Base-by-base conservation (phyloP, 2,113 vertebrate species). In the Microtus pennsylvanicus region DNA sequence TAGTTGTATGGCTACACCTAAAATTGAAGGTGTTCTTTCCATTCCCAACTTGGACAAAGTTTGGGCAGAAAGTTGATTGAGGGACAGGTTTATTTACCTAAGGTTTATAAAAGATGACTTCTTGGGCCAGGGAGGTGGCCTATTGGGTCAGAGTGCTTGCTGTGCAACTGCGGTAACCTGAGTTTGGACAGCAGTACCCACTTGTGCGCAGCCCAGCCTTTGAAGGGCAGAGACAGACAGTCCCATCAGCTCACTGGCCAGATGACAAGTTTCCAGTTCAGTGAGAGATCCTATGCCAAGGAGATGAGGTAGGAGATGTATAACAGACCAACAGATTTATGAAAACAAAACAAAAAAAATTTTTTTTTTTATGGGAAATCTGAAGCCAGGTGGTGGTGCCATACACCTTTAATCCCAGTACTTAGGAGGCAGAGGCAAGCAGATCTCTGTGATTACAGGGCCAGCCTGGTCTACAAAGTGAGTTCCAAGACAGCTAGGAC, bases 61-160 rank as follows among this genome's bases (percentile, higher is more conserved):
- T 78, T 94, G 96, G 28, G 35, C 11, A 87, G 75, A 93, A 78
- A 90, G 45, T 72, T 77, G 61, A 81, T 63, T 89, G 92, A 33
- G 17, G 58, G 67, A 94, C 35, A 69, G 76, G 42, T 38, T n/a
- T 69, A 0, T 81, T 33, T 91, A 78, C 82, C 14, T 80, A 28
- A 24, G 21, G 28, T 69, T 91, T 87, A 63, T 77, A 75, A 55
- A 90, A 82, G 75, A 78, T 47, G 47, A 55, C 30, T 33, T 69
- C 67, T 69, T 33, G 67, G 67, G 30, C 42, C 22, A 28, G 11
- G 11, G 12, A 76, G 42, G 38, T 47, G 72, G 72, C n/a, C 42
- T 21, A 1, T 21, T 74, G 72, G 38, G 11, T 45, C 9, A 26
- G 38, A 45, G 74, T 19, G 4, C 38, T 75, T 75, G 38, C 21